Percentiles rank a stretch among this genome's conserved stretches.
Evolutionary conservation across 2,888 invertebrate genomes (phyloP).

Genomic region (Cheilosia variabilis): DNA sequence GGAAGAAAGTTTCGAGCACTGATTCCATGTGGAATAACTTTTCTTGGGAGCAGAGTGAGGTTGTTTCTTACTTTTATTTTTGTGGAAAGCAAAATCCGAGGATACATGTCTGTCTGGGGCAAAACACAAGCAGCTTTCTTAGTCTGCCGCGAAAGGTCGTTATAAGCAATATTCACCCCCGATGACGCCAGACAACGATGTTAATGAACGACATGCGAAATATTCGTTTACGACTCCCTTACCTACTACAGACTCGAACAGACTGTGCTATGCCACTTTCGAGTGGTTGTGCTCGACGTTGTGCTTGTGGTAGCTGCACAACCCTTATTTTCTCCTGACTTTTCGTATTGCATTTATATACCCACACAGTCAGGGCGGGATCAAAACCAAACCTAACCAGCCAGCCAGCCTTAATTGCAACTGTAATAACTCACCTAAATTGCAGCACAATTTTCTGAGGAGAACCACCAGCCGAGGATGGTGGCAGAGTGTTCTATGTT

Average conservation of each 20-base stretch:
- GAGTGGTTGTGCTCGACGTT: slow-evolving; percentile 32
- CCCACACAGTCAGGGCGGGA: slow-evolving; percentile 17
- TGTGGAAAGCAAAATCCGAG: not conserved
- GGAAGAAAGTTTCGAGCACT: not conserved
- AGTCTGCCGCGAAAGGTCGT: slow-evolving; percentile 49
- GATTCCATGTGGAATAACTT: slow-evolving; percentile 17
- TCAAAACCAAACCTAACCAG: slow-evolving; percentile 62
- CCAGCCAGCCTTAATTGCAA: slow-evolving; percentile 75
- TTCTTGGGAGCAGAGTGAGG: slow-evolving; percentile 10
- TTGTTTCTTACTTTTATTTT: slow-evolving; percentile 1
- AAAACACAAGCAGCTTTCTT: slow-evolving; percentile 39
- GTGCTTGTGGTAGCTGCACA: slow-evolving; percentile 39
- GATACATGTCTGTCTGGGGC: slow-evolving; percentile 39
- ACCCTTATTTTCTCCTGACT: slow-evolving; percentile 54
- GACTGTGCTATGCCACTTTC: slow-evolving; percentile 34
- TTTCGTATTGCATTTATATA: slow-evolving; percentile 32
- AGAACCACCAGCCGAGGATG: slow-evolving; percentile 5
- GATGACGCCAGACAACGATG: slow-evolving; percentile 42
- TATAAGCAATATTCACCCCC: slow-evolving; percentile 58
- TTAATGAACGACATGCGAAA: slow-evolving; percentile 74
- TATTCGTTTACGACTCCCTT: slow-evolving; percentile 67
- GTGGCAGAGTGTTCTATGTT: not conserved
- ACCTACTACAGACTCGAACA: slow-evolving; percentile 13
- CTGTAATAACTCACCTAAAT: slow-evolving; percentile 75
- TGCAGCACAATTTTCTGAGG: slow-evolving; percentile 58